phyloP scores from a whole-genome alignment of 2,888 invertebrate genomes.

The Idaea biselata region DNA sequence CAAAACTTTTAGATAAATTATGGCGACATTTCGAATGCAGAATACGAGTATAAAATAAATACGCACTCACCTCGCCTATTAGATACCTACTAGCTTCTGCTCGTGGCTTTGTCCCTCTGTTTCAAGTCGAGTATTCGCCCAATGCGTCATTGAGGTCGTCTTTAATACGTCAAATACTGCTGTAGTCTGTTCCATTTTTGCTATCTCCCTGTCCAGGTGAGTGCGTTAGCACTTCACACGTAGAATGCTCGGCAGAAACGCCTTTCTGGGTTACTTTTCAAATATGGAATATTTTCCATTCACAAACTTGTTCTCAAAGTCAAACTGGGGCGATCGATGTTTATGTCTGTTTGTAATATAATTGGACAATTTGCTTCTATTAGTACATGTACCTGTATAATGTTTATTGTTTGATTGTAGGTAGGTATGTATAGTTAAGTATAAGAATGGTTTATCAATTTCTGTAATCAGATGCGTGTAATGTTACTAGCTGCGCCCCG shows the following conservation, averaged over 20 bases:
- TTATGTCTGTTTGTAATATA: not conserved
- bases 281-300: not conserved
- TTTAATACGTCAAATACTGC: not conserved
- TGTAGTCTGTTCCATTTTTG: not conserved
- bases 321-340: slow-evolving; percentile 1
- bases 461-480: not conserved
- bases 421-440: not conserved
- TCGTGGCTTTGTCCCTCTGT: too few relatives aligned
- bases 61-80: too few relatives aligned
- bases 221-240: not conserved
- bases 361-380: not conserved
- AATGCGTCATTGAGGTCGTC: too few relatives aligned
- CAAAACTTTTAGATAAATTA: too few relatives aligned
- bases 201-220: not conserved
- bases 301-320: not conserved
- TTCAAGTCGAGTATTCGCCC: too few relatives aligned
- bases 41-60: too few relatives aligned
- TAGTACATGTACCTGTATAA: not conserved
- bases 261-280: not conserved
- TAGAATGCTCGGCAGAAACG: not conserved
- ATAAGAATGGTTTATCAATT: not conserved
- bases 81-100: too few relatives aligned
- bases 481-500: too few relatives aligned
- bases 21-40: too few relatives aligned
- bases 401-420: not conserved